Evolutionary conservation across 2,888 invertebrate species (phyloP).

Genomic region (Dicranocentrus wangi): DNA sequence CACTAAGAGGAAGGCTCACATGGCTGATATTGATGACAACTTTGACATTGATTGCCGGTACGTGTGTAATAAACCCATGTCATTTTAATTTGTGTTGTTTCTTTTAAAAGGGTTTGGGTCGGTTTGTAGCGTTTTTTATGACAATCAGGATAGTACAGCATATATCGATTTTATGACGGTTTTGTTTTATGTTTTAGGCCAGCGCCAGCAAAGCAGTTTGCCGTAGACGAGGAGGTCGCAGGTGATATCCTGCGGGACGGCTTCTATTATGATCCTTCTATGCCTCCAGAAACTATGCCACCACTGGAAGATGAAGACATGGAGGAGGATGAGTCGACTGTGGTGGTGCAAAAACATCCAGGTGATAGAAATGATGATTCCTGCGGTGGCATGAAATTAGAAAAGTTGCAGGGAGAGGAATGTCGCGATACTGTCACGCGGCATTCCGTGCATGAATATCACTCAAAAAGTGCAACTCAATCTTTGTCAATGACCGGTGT

Average conservation of each 20-base stretch:
- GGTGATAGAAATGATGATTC: constrained; percentile 36
- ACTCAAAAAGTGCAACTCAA: neutral
- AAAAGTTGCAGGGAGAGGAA: constrained; percentile 18
- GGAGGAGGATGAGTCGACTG: too few relatives aligned
- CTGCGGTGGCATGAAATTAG: neutral
- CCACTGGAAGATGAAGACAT: constrained; percentile 51
- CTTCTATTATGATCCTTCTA: constrained; percentile 28
- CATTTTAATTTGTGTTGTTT: too few relatives aligned
- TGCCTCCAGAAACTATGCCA: neutral
- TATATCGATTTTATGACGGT: neutral
- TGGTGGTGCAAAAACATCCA: constrained; percentile 4
- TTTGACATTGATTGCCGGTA: constrained; percentile 47
- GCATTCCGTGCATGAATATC: constrained; percentile 55
- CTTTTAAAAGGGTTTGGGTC: too few relatives aligned
- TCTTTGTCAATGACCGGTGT: constrained; percentile 33
- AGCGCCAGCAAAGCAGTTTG: constrained; percentile 62
- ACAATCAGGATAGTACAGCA: neutral
- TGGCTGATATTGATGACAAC: constrained; percentile 24
- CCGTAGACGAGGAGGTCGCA: constrained; percentile 56
- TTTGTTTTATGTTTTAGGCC: constrained; percentile 43
- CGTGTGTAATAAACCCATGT: too few relatives aligned
- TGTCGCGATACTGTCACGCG: constrained; percentile 15
- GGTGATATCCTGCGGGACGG: constrained; percentile 44
- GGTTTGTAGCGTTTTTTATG: neutral
- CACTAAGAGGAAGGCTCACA: constrained; percentile 61